phyloP scores from a whole-genome alignment of 2,888 invertebrate genomes.

The Podabrus alpinus region DNA sequence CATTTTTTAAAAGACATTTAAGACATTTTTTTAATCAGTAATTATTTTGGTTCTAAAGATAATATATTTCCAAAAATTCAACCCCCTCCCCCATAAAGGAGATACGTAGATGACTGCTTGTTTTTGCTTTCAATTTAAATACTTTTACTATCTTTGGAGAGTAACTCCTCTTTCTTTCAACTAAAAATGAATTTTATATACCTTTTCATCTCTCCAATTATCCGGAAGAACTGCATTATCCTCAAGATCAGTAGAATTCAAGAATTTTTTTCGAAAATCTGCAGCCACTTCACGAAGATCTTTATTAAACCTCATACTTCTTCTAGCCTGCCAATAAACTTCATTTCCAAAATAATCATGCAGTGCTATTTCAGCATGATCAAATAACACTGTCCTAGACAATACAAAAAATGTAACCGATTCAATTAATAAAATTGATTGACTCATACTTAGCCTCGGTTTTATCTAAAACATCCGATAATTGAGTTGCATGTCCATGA shows the following conservation, averaged over 20 bases:
- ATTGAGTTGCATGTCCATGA: constrained; percentile 74
- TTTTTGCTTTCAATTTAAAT: no score
- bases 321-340: constrained; percentile 82
- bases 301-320: constrained; percentile 89
- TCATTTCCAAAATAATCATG: constrained; percentile 86
- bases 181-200: constrained; percentile 38
- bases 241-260: constrained; percentile 65
- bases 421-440: background rate
- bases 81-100: no score
- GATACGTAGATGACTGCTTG: no score
- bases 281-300: constrained; percentile 69
- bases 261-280: constrained; percentile 63
- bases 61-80: no score
- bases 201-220: constrained; percentile 67
- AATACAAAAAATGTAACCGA: constrained; percentile 41
- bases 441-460: constrained; percentile 53
- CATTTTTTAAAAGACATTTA: no score
- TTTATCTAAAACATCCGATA: constrained; percentile 65
- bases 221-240: constrained; percentile 64
- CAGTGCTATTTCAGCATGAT: constrained; percentile 83
- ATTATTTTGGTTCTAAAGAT: no score
- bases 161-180: background rate
- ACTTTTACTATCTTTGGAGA: no score
- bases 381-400: constrained; percentile 66
- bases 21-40: no score